Evolutionary conservation across 2,113 vertebrate species (phyloP).

Genomic region (Nymphicus hollandicus): DNA sequence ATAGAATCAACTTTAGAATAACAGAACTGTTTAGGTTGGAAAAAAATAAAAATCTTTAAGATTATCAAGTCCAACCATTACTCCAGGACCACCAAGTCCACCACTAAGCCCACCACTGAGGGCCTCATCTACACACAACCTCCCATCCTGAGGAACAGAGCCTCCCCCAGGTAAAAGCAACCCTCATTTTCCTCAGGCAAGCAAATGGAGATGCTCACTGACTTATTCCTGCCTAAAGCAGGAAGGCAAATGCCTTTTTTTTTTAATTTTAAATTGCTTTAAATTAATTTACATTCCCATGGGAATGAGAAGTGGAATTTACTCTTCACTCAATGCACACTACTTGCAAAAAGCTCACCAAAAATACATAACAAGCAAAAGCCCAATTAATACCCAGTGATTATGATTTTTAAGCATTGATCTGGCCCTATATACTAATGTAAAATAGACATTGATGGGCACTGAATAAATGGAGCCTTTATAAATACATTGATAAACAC

Average conservation of each 20-base stretch:
- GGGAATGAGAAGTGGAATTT: background rate
- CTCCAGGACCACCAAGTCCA: background rate
- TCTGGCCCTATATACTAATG: background rate
- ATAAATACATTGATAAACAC: background rate
- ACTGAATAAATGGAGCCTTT: background rate
- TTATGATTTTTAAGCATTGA: background rate
- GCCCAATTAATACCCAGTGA: background rate
- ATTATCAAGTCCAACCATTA: background rate
- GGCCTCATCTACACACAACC: background rate
- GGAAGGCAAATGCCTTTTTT: background rate
- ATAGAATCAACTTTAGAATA: background rate
- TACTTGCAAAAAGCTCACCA: background rate
- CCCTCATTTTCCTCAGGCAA: background rate
- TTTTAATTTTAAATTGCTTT: background rate
- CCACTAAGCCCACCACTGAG: background rate
- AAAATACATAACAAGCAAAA: background rate
- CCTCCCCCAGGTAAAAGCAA: background rate
- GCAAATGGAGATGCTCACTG: background rate
- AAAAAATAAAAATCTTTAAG: background rate
- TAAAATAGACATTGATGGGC: background rate
- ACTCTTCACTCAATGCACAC: background rate
- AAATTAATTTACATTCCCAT: background rate
- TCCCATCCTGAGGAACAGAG: background rate
- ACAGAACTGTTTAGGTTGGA: background rate
- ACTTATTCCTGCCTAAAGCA: background rate